Evolutionary conservation across 35 echinoderm and acorn worm genomes (phyloP), one percentile per base, ranked within the genome.

Genomic region (Apostichopus parvimensis): DNA sequence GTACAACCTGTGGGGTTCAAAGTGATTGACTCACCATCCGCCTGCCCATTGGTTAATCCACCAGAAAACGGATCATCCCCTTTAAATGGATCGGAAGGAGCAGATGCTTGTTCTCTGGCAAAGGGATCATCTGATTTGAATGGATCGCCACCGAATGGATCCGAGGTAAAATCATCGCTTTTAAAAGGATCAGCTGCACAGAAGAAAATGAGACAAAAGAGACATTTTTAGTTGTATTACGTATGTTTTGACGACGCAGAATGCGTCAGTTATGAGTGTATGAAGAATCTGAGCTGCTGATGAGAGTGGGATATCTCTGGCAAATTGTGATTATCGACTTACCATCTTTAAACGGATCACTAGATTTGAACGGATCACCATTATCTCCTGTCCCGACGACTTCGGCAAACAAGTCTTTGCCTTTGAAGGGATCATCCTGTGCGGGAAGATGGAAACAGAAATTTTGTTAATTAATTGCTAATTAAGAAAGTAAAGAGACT

Each of bases 371-470:
- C 9, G 96, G 96, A 84, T 98, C 96, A 23, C 94, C 93, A 6
- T 54, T 62, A 9, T 54, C 57, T 3, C 66, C 78, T 10, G 58
- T 22, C 4, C 80, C 88, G 10, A 56, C 89, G 3, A 93, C 71
- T 24, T 83, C 92, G 23, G 65, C 92, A 94, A 98, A 98, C 54
- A 91, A 90, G 87, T 98, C 96, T 90, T 95, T 94, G 23, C 79
- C 90, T 91, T 98, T 98, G 87, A 98, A 98, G 34, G 96, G 96
- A 70, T 98, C 96, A 93, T 98, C 96, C 94, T 98, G 90, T 14
- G 75, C 21, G 58, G 17, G 59, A 64, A 90, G 94, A 9, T 18
- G 28, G 78, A 68, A 25, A 86, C n/a, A 24, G 15, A 61, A 25
- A 14, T 45, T 18, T 28, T 23, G 57, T 61, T 61, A 45, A 45